Base-by-base conservation (phyloP, 2,113 vertebrate genomes). In the Pseudopipra pipra region DNA sequence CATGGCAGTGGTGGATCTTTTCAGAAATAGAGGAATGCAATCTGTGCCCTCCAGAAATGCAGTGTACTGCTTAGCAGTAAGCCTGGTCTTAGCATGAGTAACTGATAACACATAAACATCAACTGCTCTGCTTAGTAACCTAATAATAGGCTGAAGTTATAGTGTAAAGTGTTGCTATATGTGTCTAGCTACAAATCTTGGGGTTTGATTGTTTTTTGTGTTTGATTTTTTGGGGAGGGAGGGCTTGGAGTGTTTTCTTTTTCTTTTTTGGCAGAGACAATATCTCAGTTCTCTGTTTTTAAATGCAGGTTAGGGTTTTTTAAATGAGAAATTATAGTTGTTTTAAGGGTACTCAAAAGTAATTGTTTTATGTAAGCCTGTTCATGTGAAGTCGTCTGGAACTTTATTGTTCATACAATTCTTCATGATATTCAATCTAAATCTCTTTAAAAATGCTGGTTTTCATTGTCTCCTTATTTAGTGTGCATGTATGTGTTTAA, bases 181-280 rank as follows among this genome's bases (percentile, higher is more conserved):
- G 35, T 66, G n/a, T 74, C 31, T 59, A 35, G 44, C 33, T 23
- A 51, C 11, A n/a, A 12, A 3, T 74, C 20, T 22, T 66, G 52
- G 10, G 4, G 25, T 80, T 66, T 80, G 35, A n/a, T 21, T 71
- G 19, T 1, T 8, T 62, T 67, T 51, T 51, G 22, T 39, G 16
- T 24, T 14, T 44, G 21, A 8, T 52, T 47, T 44, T 24, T 8
- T 1, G 0, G 3, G 21, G 27, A 47, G 23, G 33, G 5, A 37
- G 19, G 5, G 16, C 70, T 82, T 56, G 31, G 8, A 41, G 46
- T 9, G 6, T 35, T 63, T 59, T 39, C 3, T 14, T 14, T 47
- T 12, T 23, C 11, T 24, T 33, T 13, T 86, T 78, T 62, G 14
- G 25, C 24, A 27, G 18, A 35, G 65, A 2, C n/a, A 51, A 4